These are phyloP conservation scores for Thereuonema tuberculata DNA, from an alignment of 1,140 invertebrate genomes.

Conservation along the genomic window DNA sequence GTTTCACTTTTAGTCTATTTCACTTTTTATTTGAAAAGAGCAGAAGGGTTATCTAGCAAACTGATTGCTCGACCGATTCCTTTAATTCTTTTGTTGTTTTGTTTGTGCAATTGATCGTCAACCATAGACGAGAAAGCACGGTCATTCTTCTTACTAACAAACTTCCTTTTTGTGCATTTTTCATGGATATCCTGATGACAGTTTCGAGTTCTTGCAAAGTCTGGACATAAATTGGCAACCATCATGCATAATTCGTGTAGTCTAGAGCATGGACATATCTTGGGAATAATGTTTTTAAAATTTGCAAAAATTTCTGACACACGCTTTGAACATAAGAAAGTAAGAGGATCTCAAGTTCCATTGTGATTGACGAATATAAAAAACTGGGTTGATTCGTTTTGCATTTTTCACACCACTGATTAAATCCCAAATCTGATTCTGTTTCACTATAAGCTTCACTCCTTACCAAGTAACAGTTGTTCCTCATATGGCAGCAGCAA, in stretches of 20 bases:
- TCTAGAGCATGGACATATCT: background rate
- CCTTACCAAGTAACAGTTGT: background rate
- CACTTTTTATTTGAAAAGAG: too few relatives aligned
- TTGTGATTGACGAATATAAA: background rate
- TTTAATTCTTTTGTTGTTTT: too few relatives aligned
- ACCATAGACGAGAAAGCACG: too few relatives aligned
- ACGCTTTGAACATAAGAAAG: background rate
- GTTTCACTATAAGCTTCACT: background rate
- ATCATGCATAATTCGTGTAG: background rate
- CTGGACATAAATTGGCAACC: background rate
- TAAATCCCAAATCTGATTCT: background rate
- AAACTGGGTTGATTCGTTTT: background rate
- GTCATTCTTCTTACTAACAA: too few relatives aligned
- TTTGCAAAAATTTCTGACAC: background rate
- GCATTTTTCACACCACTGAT: too few relatives aligned
- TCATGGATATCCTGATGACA: background rate
- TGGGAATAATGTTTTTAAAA: background rate
- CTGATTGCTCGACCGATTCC: too few relatives aligned
- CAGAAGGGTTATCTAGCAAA: too few relatives aligned
- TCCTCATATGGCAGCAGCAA: background rate
- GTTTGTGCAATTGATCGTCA: too few relatives aligned
- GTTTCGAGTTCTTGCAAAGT: background rate
- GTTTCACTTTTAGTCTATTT: too few relatives aligned
- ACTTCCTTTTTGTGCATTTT: too few relatives aligned
- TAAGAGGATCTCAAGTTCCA: background rate